Base-by-base conservation (phyloP, 1,140 invertebrate species). In the Zophobas morio region DNA sequence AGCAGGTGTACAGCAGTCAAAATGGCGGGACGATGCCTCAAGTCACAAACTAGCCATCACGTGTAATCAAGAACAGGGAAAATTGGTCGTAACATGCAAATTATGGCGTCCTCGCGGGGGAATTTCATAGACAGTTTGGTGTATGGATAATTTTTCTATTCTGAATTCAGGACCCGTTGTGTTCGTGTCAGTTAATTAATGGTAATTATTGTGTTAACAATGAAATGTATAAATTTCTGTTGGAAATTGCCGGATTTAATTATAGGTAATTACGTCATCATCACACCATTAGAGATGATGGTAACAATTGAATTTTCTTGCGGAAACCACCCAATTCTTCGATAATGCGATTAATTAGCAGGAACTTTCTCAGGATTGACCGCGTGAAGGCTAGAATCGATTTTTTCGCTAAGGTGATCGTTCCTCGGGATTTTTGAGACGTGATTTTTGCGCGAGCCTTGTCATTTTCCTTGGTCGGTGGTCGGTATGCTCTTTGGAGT, bases 281-380 rank as follows among this genome's bases (percentile, higher is more conserved):
- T 66, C 60, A 66, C 60, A 66, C 60, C 37, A 42, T 66, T 42
- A 66, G 60, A 42, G 60, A 66, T 42, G 60, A 36, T 63, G 60
- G n/a, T 66, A 66, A 66, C 60, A 66, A 66, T 66, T 66, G 60
- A 42, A 66, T 66, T 40, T 60, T 66, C 60, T 66, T 66, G 39
- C 40, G 60, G 60, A 66, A 66, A 66, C 39, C 60, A 66, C 60
- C 60, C 60, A 66, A 66, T 66, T 66, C 60, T 66, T 66, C 60
- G 60, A 66, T 66, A 42, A 66, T 66, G 6, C 37, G 4, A 66
- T 66, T 66, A 40, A 66, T 66, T 66, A 66, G 60, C 60, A 66
- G 60, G 60, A 66, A 66, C 20, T 20, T 20, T 20, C 20, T 20
- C 20, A 20, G 20, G 20, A 20, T 20, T 20, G 20, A 20, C 20